Evolutionary conservation across 2,888 invertebrate species (phyloP).

Genomic region (Lasioglossum marginatum): DNA sequence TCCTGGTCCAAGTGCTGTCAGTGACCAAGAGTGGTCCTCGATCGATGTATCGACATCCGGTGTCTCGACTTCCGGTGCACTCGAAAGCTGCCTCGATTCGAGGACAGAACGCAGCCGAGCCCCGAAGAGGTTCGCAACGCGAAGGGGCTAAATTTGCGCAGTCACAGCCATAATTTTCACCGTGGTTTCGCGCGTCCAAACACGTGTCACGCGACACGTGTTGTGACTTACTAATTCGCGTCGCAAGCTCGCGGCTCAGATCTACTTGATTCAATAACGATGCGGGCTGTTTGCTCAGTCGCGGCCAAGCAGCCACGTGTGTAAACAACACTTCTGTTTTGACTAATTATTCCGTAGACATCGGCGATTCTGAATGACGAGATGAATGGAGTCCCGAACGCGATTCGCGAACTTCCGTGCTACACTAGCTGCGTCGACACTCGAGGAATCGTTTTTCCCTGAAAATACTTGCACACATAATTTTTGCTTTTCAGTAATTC

Average conservation of each 20-base stretch:
- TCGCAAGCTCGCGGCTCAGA: slow-evolving; percentile 1
- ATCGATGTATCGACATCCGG: slow-evolving; percentile 15
- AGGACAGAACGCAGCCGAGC: slow-evolving; percentile 43
- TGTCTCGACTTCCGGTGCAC: slow-evolving; percentile 53
- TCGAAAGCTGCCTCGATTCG: slow-evolving; percentile 35
- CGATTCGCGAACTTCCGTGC: not conserved
- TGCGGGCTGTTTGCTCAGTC: slow-evolving; percentile 30
- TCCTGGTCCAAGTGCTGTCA: not conserved
- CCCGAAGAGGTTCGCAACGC: slow-evolving; percentile 19
- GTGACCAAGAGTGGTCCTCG: slow-evolving; percentile 2
- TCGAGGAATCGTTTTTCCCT: not conserved
- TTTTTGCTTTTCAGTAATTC: not conserved
- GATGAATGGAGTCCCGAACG: not conserved
- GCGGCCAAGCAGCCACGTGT: slow-evolving; percentile 44
- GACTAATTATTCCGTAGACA: slow-evolving; percentile 40
- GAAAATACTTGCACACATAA: not conserved
- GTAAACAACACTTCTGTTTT: slow-evolving; percentile 40
- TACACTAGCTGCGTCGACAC: not conserved
- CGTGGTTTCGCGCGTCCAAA: slow-evolving; percentile 36
- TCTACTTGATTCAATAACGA: slow-evolving; percentile 41
- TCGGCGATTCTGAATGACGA: slow-evolving; percentile 11
- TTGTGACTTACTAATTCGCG: slow-evolving; percentile 51
- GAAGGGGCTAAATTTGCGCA: slow-evolving; percentile 55
- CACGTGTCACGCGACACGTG: slow-evolving; percentile 46
- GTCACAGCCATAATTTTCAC: slow-evolving; percentile 61